Evolutionary conservation across 1,140 invertebrate species (phyloP).

Genomic region (Lethocerus indicus): DNA sequence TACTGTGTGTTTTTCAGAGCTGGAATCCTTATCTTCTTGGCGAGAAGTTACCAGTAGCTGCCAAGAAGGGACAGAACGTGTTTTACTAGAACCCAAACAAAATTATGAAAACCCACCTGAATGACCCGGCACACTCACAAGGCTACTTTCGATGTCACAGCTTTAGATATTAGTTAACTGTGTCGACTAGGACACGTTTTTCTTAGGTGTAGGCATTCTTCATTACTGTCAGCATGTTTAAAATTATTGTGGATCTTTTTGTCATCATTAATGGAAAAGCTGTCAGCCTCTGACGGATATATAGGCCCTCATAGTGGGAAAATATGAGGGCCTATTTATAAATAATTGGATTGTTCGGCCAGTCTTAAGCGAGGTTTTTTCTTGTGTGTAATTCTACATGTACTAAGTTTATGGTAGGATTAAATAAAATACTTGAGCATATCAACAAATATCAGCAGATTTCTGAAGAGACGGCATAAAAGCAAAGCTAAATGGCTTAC

Average conservation of each 20-base stretch:
- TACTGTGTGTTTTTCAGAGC: slow-evolving; percentile 29
- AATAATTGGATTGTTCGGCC: not conserved
- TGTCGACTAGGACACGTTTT: slow-evolving; percentile 2
- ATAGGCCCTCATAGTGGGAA: slow-evolving; percentile 13
- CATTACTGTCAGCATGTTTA: slow-evolving; percentile 3
- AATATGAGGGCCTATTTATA: slow-evolving; percentile 11
- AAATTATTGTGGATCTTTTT: not conserved
- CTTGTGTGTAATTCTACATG: too few species aligned
- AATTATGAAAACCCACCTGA: not conserved
- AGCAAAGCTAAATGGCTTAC: slow-evolving; percentile 2
- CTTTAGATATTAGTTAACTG: slow-evolving; percentile 6
- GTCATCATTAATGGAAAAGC: not conserved
- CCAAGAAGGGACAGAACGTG: slow-evolving; percentile 65
- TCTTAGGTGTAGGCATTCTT: slow-evolving; percentile 1
- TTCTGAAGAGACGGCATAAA: too few species aligned
- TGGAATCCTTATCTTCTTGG: slow-evolving; percentile 62
- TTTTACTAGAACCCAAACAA: slow-evolving; percentile 5
- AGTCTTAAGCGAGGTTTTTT: too few species aligned
- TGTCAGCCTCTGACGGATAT: slow-evolving; percentile 10
- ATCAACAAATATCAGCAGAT: too few species aligned
- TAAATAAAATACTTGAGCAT: too few species aligned
- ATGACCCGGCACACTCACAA: not conserved
- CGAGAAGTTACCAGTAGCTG: slow-evolving; percentile 68
- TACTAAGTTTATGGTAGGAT: too few species aligned
- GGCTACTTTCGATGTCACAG: not conserved